These are phyloP conservation scores for Hippocampus abdominalis DNA, from an alignment of 2,113 vertebrate species.

Conservation along the genomic window DNA sequence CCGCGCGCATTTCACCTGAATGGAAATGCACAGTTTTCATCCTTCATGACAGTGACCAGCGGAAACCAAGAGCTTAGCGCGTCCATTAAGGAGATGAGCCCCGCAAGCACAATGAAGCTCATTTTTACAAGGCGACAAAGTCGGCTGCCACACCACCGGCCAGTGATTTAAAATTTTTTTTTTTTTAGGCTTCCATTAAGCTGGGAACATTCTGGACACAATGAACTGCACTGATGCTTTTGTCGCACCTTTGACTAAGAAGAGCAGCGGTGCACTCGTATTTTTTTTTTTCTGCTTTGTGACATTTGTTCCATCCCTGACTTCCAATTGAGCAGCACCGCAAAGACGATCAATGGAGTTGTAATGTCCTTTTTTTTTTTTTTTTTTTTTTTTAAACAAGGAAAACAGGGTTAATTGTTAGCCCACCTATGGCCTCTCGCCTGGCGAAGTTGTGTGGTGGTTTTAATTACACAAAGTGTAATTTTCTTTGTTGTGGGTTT, in stretches of 20 bases:
- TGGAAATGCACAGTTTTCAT: conserved; percentile 53
- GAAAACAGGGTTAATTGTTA: neutral
- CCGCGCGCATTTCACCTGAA: conserved; percentile 30
- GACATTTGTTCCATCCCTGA: neutral
- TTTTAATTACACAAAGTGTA: too few relatives aligned
- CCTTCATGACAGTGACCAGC: conserved; percentile 44
- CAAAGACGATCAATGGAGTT: neutral
- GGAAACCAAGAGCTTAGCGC: conserved; percentile 37
- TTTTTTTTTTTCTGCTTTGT: conserved; percentile 8
- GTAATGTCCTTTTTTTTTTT: too few relatives aligned
- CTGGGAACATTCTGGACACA: conserved; percentile 40
- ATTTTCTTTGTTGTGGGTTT: too few relatives aligned
- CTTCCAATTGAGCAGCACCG: neutral
- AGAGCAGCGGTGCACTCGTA: conserved; percentile 4
- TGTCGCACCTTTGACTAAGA: conserved; percentile 29
- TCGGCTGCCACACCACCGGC: conserved; percentile 8
- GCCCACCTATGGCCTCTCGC: too few relatives aligned
- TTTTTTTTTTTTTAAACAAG: too few relatives aligned
- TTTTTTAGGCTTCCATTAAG: conserved; percentile 36
- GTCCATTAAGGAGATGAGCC: conserved; percentile 39
- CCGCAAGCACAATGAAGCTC: conserved; percentile 50
- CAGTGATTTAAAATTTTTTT: neutral
- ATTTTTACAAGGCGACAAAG: conserved; percentile 62
- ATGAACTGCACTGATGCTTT: conserved; percentile 29
- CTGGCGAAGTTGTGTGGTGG: too few relatives aligned